Percentiles rank a stretch among this genome's conserved stretches.
These are phyloP conservation scores for Antennarius maculatus DNA, from an alignment of 2,797 vertebrate genomes.

Conservation along the genomic window DNA sequence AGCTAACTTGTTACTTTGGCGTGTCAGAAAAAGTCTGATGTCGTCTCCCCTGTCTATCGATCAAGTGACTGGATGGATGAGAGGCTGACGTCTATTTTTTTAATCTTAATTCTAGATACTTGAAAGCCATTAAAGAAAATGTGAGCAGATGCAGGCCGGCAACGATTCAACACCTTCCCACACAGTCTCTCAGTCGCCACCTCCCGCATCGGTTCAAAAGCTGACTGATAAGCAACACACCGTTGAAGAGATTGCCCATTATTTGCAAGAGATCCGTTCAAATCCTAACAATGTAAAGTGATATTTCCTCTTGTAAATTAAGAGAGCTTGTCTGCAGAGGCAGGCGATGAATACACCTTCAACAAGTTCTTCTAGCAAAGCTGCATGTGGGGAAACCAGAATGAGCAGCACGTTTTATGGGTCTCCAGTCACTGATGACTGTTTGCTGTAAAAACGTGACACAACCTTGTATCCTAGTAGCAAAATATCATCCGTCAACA, in stretches of 20 bases:
- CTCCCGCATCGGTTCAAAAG: slow-evolving; percentile 42
- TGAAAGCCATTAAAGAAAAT: slow-evolving; percentile 14
- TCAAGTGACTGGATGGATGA: no score
- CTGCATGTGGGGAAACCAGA: background rate
- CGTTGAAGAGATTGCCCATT: background rate
- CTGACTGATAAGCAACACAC: slow-evolving; percentile 14
- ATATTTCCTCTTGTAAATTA: slow-evolving; percentile 4
- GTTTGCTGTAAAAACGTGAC: slow-evolving; percentile 23
- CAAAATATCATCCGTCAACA: slow-evolving; percentile 28
- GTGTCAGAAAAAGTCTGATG: no score
- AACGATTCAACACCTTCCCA: slow-evolving; percentile 40
- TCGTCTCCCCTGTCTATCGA: no score
- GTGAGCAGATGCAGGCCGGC: slow-evolving; percentile 33
- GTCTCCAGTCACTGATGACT: slow-evolving; percentile 22
- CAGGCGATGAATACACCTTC: slow-evolving; percentile 1
- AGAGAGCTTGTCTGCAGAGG: background rate
- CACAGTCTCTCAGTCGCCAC: slow-evolving; percentile 36
- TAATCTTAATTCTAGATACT: no score
- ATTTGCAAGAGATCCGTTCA: slow-evolving; percentile 9
- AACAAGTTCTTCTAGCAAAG: background rate
- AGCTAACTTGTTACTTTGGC: no score
- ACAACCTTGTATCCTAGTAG: slow-evolving; percentile 39
- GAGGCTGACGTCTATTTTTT: no score
- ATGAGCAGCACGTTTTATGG: slow-evolving; percentile 6
- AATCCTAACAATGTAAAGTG: background rate